Evolutionary conservation across 2,113 vertebrate species (phyloP), one percentile per base, ranked within the genome.

Genomic region (Rafetus swinhoei): DNA sequence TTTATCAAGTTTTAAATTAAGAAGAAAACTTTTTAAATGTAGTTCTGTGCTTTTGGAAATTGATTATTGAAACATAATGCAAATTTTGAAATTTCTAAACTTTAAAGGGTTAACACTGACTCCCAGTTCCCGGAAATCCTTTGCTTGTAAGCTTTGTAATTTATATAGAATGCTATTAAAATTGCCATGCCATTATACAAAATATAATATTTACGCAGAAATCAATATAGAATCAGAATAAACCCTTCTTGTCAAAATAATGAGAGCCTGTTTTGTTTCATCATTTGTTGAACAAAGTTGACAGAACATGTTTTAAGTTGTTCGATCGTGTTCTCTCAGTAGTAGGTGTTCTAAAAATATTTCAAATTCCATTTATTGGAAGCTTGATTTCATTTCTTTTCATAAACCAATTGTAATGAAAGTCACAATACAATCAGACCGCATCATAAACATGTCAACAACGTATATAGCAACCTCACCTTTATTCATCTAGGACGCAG

Each of bases 321-420:
- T 79, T 82, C 94, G 65, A 97, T 93, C 88, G 87, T 50, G 21
- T 45, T 5, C 82, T 88, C 62, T 0, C 1, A 93, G 86, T 82
- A 92, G 79, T 1, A 60, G 62, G 88, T 59, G 95, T 86, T 84
- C 94, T 93, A 97, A 97, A 95, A 93, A 93, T 97, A 95, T 21
- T 85, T 86, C 8, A 59, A 83, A 79, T 86, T 97, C 91, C 90
- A 6, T 93, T 95, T 95, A 84, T 52, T 86, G 12, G 53, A 79
- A 82, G 59, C 25, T 59, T 89, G 84, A 19, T 86, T 81, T 85
- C 88, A n/a, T 95, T 91, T 95, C 85, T 57, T 3, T 18, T 45
- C 53, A 72, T 18, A 84, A 94, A 90, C 10, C 50, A 72, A 18
- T 27, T 10, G 69, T 39, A 1, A 0, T 14, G 88, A 57, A 90